Base-by-base conservation (phyloP, 1,140 invertebrate species). In the Euglossa dilemma region DNA sequence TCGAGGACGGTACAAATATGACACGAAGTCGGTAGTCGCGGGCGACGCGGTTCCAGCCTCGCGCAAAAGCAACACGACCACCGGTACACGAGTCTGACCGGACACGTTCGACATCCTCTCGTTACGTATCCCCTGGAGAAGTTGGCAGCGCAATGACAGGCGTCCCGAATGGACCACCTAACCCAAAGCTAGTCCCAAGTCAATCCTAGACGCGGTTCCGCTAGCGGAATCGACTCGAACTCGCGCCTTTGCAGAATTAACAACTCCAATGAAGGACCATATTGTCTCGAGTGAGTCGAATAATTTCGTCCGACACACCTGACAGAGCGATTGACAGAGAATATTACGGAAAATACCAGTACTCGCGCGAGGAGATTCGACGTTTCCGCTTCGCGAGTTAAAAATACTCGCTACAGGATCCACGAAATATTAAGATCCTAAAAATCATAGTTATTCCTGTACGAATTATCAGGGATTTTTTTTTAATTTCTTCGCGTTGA, bases 1-100 rank as follows among this genome's bases (percentile, higher is more conserved):
- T 72, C 67, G 54, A 43, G 20, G 11, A 71, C 25, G 25, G 78
- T 66, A 75, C 71, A 50, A 81, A 81, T 80, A 66, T 64, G 70
- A 81, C 61, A 66, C 71, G 59, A 64, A 56, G 50, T 52, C 50
- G 61, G 71, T 75, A 75, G 79, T 66, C 12, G 76, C 59, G 70
- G 45, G 52, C 12, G 36, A 80, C 47, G 63, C 50, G 52, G 45
- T 73, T 56, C 36, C 6, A 54, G 36, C 28, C 56, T 47, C 7
- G 9, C 36, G 36, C 14, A 36, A 36, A 16, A 69, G 43, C 56
- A 59, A 73, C 71, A 43, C 20, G 56, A 61, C 72, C 36, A 23
- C 63, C 18, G 11, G 43, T 25, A 23, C 45, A 52, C n/a, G 64
- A 16, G 64, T n/a, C n/a, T 12, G n/a, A 45, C 64, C 43, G 23